phyloP scores from a whole-genome alignment of 2,797 vertebrate species.

The Silurus lanzhouensis region DNA sequence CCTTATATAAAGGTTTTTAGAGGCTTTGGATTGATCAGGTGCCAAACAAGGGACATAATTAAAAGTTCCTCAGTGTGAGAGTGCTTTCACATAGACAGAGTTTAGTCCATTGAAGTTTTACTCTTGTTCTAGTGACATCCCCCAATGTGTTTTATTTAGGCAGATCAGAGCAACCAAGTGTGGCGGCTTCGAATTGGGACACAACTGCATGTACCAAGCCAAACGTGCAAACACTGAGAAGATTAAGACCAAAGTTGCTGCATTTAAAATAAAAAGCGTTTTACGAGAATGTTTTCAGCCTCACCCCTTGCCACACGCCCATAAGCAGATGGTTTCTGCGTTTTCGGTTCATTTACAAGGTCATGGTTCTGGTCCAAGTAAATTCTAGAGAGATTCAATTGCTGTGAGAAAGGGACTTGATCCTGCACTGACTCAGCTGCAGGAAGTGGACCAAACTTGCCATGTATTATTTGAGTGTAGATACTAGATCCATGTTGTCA shows the following conservation, averaged over 20 bases:
- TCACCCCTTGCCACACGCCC: slow-evolving; percentile 8
- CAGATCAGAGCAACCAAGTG: background rate
- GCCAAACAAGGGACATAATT: background rate
- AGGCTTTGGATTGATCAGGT: background rate
- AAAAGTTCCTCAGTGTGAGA: background rate
- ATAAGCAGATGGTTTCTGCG: slow-evolving; percentile 1
- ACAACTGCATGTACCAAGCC: background rate
- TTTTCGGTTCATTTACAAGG: slow-evolving; percentile 41
- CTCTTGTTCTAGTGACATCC: background rate
- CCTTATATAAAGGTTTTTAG: background rate
- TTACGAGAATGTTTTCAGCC: slow-evolving; percentile 16
- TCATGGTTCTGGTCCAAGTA: slow-evolving; percentile 21
- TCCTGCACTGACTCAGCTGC: background rate
- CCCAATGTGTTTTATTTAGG: background rate
- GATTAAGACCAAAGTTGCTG: background rate
- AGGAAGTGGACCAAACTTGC: background rate
- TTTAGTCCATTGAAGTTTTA: background rate
- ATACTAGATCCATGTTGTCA: background rate
- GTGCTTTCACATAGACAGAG: background rate
- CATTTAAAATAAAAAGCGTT: background rate
- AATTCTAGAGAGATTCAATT: background rate
- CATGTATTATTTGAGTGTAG: background rate
- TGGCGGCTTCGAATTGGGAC: background rate
- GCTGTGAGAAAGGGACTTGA: slow-evolving; percentile 3
- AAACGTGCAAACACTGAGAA: background rate